These are phyloP conservation scores for Drosophila ercepeae DNA, from an alignment of 1,140 invertebrate species.

Conservation along the genomic window DNA sequence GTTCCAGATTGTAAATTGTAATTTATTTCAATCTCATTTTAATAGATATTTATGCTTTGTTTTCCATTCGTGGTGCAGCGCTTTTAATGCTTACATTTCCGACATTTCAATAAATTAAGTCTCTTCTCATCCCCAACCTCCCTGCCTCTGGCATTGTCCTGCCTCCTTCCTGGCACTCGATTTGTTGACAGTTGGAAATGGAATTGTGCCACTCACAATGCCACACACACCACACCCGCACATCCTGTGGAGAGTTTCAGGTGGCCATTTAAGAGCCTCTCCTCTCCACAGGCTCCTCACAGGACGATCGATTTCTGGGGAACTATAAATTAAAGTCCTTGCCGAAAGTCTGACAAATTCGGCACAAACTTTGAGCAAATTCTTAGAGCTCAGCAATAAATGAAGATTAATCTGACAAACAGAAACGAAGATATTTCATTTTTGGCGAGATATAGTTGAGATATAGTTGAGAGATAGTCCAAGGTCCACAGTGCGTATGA, in stretches of 20 bases:
- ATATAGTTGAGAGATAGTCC: too few species aligned
- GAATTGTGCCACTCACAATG: not conserved
- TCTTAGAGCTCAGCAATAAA: too few species aligned
- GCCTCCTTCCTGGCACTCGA: slow-evolving; percentile 16
- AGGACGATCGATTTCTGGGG: slow-evolving; percentile 11
- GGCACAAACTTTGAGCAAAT: not conserved
- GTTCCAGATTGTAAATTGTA: slow-evolving; percentile 44
- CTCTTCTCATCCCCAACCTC: not conserved
- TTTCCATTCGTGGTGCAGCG: slow-evolving; percentile 45
- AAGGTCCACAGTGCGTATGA: too few species aligned
- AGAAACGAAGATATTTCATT: too few species aligned
- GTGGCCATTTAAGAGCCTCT: not conserved
- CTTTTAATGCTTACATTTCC: slow-evolving; percentile 51
- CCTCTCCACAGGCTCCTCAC: not conserved
- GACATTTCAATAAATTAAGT: slow-evolving; percentile 69
- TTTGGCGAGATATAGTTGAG: too few species aligned
- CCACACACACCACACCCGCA: not conserved
- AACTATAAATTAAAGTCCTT: not conserved
- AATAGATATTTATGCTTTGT: slow-evolving; percentile 78
- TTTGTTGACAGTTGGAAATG: slow-evolving; percentile 54
- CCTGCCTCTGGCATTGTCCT: not conserved
- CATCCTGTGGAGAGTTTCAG: not conserved
- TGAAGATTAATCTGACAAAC: not conserved
- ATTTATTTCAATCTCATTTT: slow-evolving; percentile 75
- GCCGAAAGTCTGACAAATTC: not conserved